These are phyloP conservation scores for Cerastis leucographa DNA, from an alignment of 2,888 invertebrate genomes.

Conservation along the genomic window DNA sequence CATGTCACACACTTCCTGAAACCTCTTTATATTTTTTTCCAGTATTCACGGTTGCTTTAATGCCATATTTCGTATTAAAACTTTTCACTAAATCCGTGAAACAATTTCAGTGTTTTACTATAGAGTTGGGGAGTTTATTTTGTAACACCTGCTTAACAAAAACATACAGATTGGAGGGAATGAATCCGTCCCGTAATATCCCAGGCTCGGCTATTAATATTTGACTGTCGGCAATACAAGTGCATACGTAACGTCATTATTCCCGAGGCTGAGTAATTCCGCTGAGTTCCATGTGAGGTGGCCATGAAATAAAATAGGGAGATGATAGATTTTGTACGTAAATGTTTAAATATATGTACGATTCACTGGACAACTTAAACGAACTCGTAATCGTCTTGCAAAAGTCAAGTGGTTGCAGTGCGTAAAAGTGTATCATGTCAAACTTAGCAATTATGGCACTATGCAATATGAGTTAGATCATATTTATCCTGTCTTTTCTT, in stretches of 20 bases:
- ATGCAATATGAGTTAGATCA: not conserved
- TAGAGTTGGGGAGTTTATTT: slow-evolving; percentile 40
- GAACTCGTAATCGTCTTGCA: not conserved
- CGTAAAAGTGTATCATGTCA: not conserved
- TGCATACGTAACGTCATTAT: slow-evolving; percentile 68
- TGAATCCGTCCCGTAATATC: slow-evolving; percentile 58
- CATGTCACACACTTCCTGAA: not conserved
- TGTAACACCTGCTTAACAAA: slow-evolving; percentile 48
- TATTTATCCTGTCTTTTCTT: not conserved
- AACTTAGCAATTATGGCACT: not conserved
- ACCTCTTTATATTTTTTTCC: slow-evolving; percentile 23
- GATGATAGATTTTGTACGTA: not conserved
- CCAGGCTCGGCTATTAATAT: slow-evolving; percentile 62
- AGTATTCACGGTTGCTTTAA: slow-evolving; percentile 36
- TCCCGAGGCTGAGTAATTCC: slow-evolving; percentile 55
- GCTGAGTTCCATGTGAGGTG: slow-evolving; percentile 45
- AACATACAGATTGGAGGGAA: slow-evolving; percentile 36
- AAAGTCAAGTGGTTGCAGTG: not conserved
- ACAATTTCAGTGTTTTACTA: slow-evolving; percentile 42
- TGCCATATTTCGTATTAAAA: slow-evolving; percentile 56
- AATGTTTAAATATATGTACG: not conserved
- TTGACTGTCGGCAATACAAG: slow-evolving; percentile 63
- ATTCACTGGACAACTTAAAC: not conserved
- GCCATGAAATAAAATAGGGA: slow-evolving; percentile 9
- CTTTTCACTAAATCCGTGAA: slow-evolving; percentile 54